Percentiles rank a stretch among this genome's conserved stretches.
These are phyloP conservation scores for Marronus borbonicus DNA, from an alignment of 2,888 invertebrate genomes.

Conservation along the genomic window DNA sequence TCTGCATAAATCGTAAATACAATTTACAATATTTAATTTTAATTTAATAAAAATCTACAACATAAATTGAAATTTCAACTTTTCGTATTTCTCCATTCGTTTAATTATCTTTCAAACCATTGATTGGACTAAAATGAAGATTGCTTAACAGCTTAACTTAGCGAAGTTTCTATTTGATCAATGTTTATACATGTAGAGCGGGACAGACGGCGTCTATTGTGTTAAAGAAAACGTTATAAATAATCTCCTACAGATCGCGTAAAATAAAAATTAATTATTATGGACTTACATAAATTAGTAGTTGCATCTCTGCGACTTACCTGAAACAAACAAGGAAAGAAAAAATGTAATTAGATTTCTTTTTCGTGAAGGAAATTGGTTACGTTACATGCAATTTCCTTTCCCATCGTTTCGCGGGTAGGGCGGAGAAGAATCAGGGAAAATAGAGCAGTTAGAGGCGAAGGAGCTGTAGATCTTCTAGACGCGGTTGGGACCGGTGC, in stretches of 20 bases:
- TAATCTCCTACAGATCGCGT: too few relatives aligned
- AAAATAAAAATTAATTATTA: not conserved
- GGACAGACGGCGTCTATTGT: not conserved
- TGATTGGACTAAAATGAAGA: too few relatives aligned
- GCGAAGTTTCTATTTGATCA: too few relatives aligned
- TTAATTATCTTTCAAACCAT: too few relatives aligned
- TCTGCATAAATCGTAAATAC: too few relatives aligned
- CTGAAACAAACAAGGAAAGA: constrained; percentile 26
- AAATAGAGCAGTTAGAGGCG: not conserved
- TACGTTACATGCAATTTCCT: not conserved
- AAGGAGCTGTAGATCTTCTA: constrained; percentile 1
- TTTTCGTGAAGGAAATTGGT: not conserved
- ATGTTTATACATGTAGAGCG: not conserved
- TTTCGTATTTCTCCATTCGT: too few relatives aligned
- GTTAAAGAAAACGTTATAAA: too few relatives aligned
- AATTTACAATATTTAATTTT: too few relatives aligned
- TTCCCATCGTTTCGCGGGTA: not conserved
- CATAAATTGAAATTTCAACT: too few relatives aligned
- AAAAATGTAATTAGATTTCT: constrained; percentile 6
- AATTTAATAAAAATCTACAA: too few relatives aligned
- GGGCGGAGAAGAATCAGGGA: not conserved
- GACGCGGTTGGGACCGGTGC: not conserved
- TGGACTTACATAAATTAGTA: constrained; percentile 39
- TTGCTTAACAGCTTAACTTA: too few relatives aligned
- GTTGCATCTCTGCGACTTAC: constrained; percentile 39